Base-by-base conservation (phyloP, 2,888 invertebrate genomes). In the Branchellion lobata region DNA sequence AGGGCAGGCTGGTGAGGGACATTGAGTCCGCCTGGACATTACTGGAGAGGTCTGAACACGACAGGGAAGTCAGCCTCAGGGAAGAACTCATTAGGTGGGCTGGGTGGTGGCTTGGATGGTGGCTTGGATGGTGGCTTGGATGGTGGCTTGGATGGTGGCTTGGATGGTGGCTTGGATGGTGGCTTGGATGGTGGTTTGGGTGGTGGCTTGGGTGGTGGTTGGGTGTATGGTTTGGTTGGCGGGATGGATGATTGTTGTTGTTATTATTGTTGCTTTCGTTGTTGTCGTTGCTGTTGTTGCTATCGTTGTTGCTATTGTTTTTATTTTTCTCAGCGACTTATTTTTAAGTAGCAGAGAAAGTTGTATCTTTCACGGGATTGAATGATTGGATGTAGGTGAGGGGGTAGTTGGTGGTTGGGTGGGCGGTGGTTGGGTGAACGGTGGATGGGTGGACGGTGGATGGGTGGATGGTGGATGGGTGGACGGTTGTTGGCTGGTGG, bases 1-100 rank as follows among this genome's bases (percentile, higher is more conserved):
- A 96, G 85, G 96, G 97, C 0, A 93, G 94, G 87, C 90, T 94
- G 85, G 92, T 98, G 0, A 94, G 96, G 85, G 97, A 98, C 88
- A 92, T 99, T 84, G 96, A 99, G 89, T 91, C 93, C 80, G 94
- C 94, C 40, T 99, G 99, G 99, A 92, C 93, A 85, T 90, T 91
- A 80, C 89, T 99, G 78, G 97, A 99, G 88, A 92, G 92, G 83
- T 94, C 96, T 0, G 98, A 99, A 87, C 96, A 99, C 82, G 92
- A 92, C 51, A 90, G 97, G 3, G 98, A 99, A 88, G 92, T 96
- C 1, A 96, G 95, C 0, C 88, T 99, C 53, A 90, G 96, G 34
- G 93, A 94, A 14, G 98, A 98, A 86, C 88, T 99, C 34, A 88
- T 95, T 89, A 85, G 96, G 86, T 86, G 68, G 75, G 24, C 14